Conservation (phyloP, 2,113 vertebrate species). For the Heliornis fulica region DNA sequence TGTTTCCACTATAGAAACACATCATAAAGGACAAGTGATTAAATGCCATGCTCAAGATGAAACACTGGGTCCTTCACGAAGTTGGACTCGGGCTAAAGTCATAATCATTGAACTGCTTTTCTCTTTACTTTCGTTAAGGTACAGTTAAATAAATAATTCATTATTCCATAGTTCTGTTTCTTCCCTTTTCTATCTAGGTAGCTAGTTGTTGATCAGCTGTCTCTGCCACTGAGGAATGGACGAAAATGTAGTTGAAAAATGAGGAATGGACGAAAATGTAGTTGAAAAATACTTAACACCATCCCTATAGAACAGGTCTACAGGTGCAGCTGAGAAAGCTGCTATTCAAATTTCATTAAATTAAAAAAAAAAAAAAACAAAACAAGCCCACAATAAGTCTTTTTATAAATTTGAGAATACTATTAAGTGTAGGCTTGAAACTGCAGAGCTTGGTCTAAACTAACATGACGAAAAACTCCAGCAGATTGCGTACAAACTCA, state of each 20-base stretch:
- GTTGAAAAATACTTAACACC: background rate
- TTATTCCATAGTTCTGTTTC: background rate
- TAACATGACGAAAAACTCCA: background rate
- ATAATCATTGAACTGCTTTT: background rate
- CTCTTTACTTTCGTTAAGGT: background rate
- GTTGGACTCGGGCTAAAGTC: background rate
- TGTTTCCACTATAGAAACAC: background rate
- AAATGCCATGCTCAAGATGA: background rate
- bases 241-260: background rate
- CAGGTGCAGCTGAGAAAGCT: background rate
- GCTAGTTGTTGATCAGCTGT: background rate
- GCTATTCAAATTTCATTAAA: background rate
- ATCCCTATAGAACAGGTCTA: background rate
- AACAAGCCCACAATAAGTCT: background rate
- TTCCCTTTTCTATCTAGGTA: background rate
- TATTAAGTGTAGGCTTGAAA: background rate
- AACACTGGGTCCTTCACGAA: background rate
- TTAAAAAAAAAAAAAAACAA: too few relatives aligned
- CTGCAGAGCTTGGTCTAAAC: background rate
- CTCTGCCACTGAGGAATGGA: background rate
- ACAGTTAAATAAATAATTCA: background rate
- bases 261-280: background rate
- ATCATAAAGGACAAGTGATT: background rate
- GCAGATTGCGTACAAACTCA: background rate
- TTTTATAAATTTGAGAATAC: background rate